Base-by-base conservation (phyloP, 2,888 invertebrate genomes). In the Trachelus tabidus region DNA sequence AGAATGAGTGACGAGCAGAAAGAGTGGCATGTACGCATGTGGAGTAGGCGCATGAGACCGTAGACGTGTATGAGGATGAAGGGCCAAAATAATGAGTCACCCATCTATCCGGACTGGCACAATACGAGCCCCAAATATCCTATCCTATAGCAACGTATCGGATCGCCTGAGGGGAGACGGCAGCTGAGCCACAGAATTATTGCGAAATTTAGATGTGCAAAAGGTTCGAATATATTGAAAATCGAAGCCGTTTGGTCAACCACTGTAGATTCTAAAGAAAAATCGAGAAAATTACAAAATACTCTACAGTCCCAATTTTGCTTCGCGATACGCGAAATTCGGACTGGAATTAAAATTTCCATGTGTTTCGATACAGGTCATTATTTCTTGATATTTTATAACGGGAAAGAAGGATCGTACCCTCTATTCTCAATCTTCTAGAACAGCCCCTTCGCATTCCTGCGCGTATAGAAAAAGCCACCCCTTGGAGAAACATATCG, bases 51-150 rank as follows among this genome's bases (percentile, higher is more conserved):
- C 33, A 34, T 34, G 71, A 71, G 31, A 71, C 31, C 71, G 71
- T 33, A 12, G 71, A 71, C 71, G 71, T 34, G 71, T 71, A 71
- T 11, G 71, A 34, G 71, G 34, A 71, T 71, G 34, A 71, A 71
- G 71, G 71, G 76, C 79, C 83, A 84, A 89, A 90, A 90, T 90
- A 89, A 90, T 89, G 89, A 90, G 88, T 90, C 89, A 89, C 87
- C 87, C 84, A 83, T 78, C 85, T 77, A 83, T 81, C 84, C 86
- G 82, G 81, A 84, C 76, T 56, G 73, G 77, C 78, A 81, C 82
- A 82, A 82, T 82, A 68, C 77, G 83, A 79, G 74, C 73, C 82
- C 85, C 81, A 80, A 85, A 88, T 87, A 87, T 84, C 84, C 81
- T 78, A 79, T 78, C 56, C 69, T 80, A 11, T 74, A 73, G 76